Percentiles rank a stretch among this genome's conserved stretches.
phyloP scores from a whole-genome alignment of 92 coral and sea anemone genomes.

The Heteractis magnifica region DNA sequence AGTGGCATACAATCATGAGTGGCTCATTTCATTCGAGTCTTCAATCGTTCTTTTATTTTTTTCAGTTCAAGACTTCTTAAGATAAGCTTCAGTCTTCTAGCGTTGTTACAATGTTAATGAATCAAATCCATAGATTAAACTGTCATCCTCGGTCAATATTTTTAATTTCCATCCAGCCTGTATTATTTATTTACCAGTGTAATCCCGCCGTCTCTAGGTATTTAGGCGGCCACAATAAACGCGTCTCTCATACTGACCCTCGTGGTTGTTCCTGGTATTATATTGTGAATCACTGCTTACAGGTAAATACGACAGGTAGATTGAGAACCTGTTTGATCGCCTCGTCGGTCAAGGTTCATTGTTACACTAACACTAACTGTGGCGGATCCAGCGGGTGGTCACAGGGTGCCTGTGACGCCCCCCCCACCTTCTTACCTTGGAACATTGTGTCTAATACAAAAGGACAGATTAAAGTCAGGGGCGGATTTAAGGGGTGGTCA shows the following conservation, averaged over 20 bases:
- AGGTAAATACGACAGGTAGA: not conserved
- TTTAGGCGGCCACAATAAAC: not conserved
- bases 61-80: not conserved
- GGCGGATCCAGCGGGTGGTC: too few species aligned
- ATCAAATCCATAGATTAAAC: not conserved
- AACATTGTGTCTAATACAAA: too few species aligned
- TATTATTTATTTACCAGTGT: not conserved
- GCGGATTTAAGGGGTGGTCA: too few species aligned
- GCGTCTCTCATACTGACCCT: not conserved
- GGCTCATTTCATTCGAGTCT: not conserved
- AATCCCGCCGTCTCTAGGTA: not conserved
- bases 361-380: not conserved
- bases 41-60: not conserved
- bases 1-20: too few species aligned
- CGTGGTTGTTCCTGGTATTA: conserved; percentile 2
- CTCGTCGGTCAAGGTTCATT: not conserved
- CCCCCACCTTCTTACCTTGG: too few species aligned
- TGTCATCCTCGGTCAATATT: not conserved
- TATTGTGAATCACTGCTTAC: not conserved
- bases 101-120: not conserved
- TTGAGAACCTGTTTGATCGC: not conserved
- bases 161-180: not conserved
- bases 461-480: too few species aligned
- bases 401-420: too few species aligned
- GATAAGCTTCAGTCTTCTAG: not conserved